A percentile compares a stretch with the other conserved stretches of the same genome.
phyloP scores from a whole-genome alignment of 2,888 invertebrate species.

The Melolontha melolontha region DNA sequence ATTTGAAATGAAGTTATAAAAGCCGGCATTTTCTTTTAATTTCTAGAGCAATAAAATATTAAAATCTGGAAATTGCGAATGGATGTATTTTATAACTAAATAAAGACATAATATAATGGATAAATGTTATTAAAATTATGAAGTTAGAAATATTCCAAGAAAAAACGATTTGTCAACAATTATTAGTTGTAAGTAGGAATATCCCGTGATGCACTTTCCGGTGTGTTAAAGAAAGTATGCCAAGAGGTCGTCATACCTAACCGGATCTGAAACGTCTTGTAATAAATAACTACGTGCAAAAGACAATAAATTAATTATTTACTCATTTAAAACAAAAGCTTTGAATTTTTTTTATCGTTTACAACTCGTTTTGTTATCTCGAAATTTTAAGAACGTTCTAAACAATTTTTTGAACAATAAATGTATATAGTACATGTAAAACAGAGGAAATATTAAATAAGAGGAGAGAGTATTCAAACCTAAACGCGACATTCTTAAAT shows the following conservation, averaged over 20 bases:
- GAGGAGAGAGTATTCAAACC: conserved; percentile 44
- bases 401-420: no score
- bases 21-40: no score
- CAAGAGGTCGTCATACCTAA: conserved; percentile 40
- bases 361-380: background rate
- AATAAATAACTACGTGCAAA: background rate
- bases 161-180: conserved; percentile 13
- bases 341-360: background rate
- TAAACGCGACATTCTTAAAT: conserved; percentile 8
- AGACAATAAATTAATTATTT: background rate
- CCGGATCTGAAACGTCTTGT: conserved; percentile 31
- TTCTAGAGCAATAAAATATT: no score
- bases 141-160: no score
- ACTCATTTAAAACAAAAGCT: background rate
- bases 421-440: no score
- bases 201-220: conserved; percentile 27
- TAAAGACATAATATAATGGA: no score
- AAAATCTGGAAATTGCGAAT: no score
- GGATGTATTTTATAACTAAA: no score
- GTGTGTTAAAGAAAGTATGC: conserved; percentile 35
- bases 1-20: no score
- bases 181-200: conserved; percentile 30
- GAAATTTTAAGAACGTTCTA: no score
- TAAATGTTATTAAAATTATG: no score
- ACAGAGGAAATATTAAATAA: conserved; percentile 21